Base-by-base conservation (phyloP, 92 coral and sea anemone genomes). In the Pocillopora meandrina region DNA sequence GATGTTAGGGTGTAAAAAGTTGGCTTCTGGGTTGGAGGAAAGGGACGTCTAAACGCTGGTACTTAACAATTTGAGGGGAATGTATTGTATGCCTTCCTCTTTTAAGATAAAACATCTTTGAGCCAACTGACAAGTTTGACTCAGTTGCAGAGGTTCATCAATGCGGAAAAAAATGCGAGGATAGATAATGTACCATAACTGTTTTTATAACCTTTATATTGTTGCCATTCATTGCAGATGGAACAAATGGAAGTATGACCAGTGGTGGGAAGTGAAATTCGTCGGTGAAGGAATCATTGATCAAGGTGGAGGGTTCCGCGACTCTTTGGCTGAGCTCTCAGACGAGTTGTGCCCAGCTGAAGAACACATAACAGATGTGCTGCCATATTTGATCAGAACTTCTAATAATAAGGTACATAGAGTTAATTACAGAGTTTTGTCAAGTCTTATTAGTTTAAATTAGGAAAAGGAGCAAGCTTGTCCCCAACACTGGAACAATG, bases 261-360 rank as follows among this genome's bases (percentile, higher is more conserved):
- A 97, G 88, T 97, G 99, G 99, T 97, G 99, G 99, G 99, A 97
- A 74, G 98, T 97, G 77, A 95, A 95, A 82, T 95, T 95, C 79
- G 83, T 95, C 57, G 96, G 96, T 20, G 98, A 95, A 84, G 98
- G 98, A 17, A 95, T 95, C 69, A 95, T 95, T 59, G 98, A 95
- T 87, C 98, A 95, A 97, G 99, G 99, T 14, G 99, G 99, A 21
- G 99, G 99, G 31, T 96, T 96, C 79, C 98, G 99, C 10, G 99
- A 96, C 56, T 96, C 99, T 47, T 73, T 96, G 80, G 96, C 98
- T 47, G 99, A 96, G 89, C 66, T 96, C 2, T 89, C 97, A 34
- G 98, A 96, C 55, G 99, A 96, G 83, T 78, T 96, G 42, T 96
- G 99, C 52, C 99, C 99, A 18, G 87, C 90, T 70, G 98, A 89